phyloP scores from a whole-genome alignment of 2,888 invertebrate species.

The Athrips mouffetella region DNA sequence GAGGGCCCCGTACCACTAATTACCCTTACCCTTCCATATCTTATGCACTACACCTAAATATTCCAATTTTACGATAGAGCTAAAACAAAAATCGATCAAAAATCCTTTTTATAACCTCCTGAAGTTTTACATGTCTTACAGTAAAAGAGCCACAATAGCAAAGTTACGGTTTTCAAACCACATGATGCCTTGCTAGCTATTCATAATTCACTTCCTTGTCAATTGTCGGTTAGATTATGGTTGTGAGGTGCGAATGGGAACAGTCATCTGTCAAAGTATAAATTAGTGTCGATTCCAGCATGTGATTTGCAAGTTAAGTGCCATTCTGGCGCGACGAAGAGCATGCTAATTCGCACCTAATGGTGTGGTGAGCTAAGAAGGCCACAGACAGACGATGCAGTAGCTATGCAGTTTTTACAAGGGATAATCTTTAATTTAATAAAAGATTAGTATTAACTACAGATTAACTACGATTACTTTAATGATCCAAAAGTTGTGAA shows the following conservation, averaged over 20 bases:
- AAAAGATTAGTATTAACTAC: no score
- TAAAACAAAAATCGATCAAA: no score
- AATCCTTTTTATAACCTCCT: no score
- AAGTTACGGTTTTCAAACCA: not conserved
- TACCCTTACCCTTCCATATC: no score
- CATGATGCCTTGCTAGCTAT: not conserved
- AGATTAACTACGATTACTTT: no score
- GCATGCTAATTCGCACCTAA: conserved; percentile 3
- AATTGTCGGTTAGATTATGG: not conserved
- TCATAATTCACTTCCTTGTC: not conserved
- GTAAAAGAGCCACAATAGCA: not conserved
- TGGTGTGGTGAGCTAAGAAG: conserved; percentile 1
- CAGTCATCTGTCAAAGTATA: conserved; percentile 13
- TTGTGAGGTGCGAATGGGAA: not conserved
- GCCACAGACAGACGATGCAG: not conserved
- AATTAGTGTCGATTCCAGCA: conserved; percentile 13
- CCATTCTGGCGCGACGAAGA: conserved; percentile 5
- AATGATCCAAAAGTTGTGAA: no score
- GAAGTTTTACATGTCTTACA: not conserved
- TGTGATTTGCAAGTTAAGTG: conserved; percentile 19
- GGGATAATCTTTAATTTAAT: no score
- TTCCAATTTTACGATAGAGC: no score
- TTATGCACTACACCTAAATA: no score
- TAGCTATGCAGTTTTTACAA: no score
- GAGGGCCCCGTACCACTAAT: no score